These are phyloP conservation scores for Alosa alosa DNA, from an alignment of 2,113 vertebrate genomes.

Conservation along the genomic window DNA sequence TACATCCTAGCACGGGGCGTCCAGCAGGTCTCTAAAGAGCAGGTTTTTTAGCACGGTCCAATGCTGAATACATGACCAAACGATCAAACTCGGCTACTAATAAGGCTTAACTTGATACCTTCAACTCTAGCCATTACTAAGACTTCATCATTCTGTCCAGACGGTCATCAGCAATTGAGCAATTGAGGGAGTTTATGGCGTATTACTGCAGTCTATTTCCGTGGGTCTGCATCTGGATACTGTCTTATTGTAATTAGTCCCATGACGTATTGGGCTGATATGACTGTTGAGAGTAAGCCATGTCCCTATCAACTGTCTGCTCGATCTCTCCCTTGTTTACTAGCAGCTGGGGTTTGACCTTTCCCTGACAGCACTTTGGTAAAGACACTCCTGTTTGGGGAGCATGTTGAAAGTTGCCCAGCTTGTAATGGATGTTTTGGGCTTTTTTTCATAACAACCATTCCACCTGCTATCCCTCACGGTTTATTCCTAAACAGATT, in stretches of 20 bases:
- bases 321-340: not conserved
- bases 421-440: slow-evolving; percentile 1
- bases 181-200: not conserved
- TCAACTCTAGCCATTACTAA: not conserved
- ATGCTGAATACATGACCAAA: no score
- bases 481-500: slow-evolving; percentile 7
- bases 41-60: no score
- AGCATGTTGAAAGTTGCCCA: slow-evolving; percentile 10
- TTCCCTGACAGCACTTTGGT: slow-evolving; percentile 3
- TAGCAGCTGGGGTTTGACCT: not conserved
- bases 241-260: not conserved
- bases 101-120: no score
- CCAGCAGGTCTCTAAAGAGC: no score
- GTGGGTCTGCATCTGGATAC: not conserved
- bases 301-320: slow-evolving; percentile 10
- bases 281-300: not conserved
- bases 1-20: no score
- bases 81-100: no score
- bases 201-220: not conserved
- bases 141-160: not conserved
- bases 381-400: not conserved
- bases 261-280: not conserved
- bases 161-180: not conserved
- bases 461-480: not conserved
- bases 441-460: slow-evolving; percentile 14